phyloP scores from a whole-genome alignment of 2,888 invertebrate genomes.

The Vannuccia rotundouncinata region DNA sequence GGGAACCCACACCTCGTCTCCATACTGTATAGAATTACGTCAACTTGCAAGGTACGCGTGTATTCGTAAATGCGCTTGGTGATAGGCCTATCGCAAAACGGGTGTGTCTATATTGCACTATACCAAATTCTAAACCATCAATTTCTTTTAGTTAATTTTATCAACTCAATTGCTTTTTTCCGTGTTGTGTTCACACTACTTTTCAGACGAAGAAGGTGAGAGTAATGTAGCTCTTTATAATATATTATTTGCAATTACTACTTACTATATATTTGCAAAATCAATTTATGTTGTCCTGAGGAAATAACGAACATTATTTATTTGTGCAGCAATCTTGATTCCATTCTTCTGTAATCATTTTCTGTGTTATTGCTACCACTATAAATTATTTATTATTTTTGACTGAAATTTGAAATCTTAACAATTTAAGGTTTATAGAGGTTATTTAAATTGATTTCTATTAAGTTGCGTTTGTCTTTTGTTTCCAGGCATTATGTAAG shows the following conservation, averaged over 20 bases:
- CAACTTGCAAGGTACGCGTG: neutral
- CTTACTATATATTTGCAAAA: neutral
- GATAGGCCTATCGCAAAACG: slow-evolving; percentile 21
- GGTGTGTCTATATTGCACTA: slow-evolving; percentile 22
- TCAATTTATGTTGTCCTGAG: neutral
- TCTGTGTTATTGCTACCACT: no score
- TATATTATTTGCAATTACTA: neutral
- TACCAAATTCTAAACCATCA: slow-evolving; percentile 7
- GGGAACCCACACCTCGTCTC: neutral
- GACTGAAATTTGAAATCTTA: no score
- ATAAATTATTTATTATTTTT: no score
- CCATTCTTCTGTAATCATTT: no score
- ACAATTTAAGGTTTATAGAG: no score
- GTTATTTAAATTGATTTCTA: neutral
- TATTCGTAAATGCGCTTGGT: slow-evolving; percentile 11
- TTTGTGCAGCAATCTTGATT: slow-evolving; percentile 16
- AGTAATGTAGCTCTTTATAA: neutral
- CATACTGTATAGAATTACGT: neutral
- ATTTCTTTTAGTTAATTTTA: slow-evolving; percentile 18
- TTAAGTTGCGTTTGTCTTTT: neutral
- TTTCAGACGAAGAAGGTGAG: slow-evolving; percentile 20
- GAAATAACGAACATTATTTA: neutral
- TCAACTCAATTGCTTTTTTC: slow-evolving; percentile 14
- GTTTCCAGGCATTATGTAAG: slow-evolving; percentile 9
- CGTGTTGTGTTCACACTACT: slow-evolving; percentile 20